These are phyloP conservation scores for Yponomeuta plumbellus DNA, from an alignment of 2,888 invertebrate genomes.

Conservation along the genomic window DNA sequence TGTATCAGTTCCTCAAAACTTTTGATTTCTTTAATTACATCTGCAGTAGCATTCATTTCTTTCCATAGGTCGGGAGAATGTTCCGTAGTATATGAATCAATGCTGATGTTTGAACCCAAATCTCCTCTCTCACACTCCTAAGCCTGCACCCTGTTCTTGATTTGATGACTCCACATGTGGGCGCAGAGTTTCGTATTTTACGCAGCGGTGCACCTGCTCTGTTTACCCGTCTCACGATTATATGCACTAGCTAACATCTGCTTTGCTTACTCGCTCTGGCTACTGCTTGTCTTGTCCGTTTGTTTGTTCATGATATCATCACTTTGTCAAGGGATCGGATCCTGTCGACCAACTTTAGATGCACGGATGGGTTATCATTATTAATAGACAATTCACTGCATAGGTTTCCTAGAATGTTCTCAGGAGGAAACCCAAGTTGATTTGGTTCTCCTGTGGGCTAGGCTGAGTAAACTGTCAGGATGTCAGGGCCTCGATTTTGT, in stretches of 20 bases:
- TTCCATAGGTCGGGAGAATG: constrained; percentile 32
- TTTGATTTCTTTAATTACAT: constrained; percentile 25
- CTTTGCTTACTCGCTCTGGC: background rate
- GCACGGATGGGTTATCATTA: too few relatives aligned
- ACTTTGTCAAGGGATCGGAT: too few relatives aligned
- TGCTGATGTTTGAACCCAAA: background rate
- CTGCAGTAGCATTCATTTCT: constrained; percentile 26
- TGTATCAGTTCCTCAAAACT: constrained; percentile 36
- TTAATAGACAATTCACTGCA: too few relatives aligned
- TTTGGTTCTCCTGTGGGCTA: too few relatives aligned
- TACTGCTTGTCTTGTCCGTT: background rate
- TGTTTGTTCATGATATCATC: background rate
- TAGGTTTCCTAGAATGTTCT: too few relatives aligned
- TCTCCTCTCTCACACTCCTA: background rate
- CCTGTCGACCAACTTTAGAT: too few relatives aligned
- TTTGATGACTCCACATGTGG: constrained; percentile 6
- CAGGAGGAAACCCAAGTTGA: too few relatives aligned
- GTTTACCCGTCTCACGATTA: background rate
- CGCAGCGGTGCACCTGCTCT: background rate
- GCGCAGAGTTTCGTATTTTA: background rate
- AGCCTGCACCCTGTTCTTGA: background rate
- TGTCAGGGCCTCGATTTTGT: too few relatives aligned
- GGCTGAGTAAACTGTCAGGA: too few relatives aligned
- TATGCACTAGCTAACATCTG: background rate
- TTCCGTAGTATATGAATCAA: background rate